phyloP scores from a whole-genome alignment of 2,113 vertebrate genomes.

The Syngnathus typhle region DNA sequence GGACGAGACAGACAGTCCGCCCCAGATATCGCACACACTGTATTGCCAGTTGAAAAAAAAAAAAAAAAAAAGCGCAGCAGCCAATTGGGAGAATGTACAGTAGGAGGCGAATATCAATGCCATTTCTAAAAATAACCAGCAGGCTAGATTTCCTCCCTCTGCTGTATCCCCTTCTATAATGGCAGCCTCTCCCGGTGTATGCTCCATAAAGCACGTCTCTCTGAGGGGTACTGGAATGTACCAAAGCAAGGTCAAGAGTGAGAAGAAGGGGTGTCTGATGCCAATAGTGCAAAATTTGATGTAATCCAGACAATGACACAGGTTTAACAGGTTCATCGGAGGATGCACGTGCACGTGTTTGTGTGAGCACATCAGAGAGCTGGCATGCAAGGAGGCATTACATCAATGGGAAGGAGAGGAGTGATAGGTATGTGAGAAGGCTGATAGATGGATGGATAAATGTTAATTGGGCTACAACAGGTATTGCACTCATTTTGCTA shows the following conservation, averaged over 20 bases:
- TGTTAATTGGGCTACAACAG: neutral
- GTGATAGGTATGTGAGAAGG: neutral
- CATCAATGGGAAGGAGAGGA: neutral
- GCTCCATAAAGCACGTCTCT: conserved; percentile 65
- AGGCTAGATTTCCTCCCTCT: conserved; percentile 35
- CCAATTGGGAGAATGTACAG: conserved; percentile 42
- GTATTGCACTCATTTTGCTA: conserved; percentile 7
- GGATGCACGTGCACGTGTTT: conserved; percentile 12
- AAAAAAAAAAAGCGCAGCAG: conserved; percentile 27
- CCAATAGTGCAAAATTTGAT: conserved; percentile 37
- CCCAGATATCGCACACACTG: conserved; percentile 27
- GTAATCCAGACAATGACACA: conserved; percentile 30
- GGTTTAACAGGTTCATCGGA: conserved; percentile 32
- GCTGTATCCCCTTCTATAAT: conserved; percentile 49
- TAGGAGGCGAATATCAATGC: conserved; percentile 59
- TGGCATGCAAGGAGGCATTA: neutral
- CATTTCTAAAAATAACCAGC: conserved; percentile 67
- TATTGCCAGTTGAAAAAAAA: conserved; percentile 31
- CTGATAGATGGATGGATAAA: neutral
- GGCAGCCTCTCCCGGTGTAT: conserved; percentile 58
- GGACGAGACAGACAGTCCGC: conserved; percentile 7
- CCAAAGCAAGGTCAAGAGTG: conserved; percentile 66
- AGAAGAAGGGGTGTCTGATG: conserved; percentile 47
- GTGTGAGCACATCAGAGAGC: conserved; percentile 3
- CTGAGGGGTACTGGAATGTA: conserved; percentile 63